Percentiles rank a stretch among this genome's conserved stretches.
Conservation (phyloP, 2,888 invertebrate species). For the Polyommatus icarus region DNA sequence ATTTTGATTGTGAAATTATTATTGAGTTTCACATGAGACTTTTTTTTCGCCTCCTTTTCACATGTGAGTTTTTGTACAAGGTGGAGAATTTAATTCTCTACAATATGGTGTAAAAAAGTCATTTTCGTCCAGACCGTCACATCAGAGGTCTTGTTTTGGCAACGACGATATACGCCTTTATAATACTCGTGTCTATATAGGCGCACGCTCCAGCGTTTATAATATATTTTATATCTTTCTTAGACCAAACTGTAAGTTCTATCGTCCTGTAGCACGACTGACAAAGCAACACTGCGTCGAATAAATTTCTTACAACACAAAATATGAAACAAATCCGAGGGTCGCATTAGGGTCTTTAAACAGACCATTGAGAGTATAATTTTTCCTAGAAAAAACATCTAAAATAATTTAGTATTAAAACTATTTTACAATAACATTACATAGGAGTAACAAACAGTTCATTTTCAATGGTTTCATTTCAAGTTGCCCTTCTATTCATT, state of each 20-base stretch:
- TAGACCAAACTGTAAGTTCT: not conserved
- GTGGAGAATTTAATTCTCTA: too few species aligned
- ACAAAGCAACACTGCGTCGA: conserved; percentile 29
- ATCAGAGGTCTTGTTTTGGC: too few species aligned
- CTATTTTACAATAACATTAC: conserved; percentile 47
- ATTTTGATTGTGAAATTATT: too few species aligned
- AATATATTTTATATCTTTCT: not conserved
- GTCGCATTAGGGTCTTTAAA: conserved; percentile 60
- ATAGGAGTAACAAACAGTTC: conserved; percentile 38
- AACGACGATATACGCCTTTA: not conserved
- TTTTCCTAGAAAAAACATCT: conserved; percentile 67
- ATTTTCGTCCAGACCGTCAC: too few species aligned
- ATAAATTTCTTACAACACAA: conserved; percentile 27
- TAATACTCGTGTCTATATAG: not conserved
- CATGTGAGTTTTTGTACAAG: too few species aligned
- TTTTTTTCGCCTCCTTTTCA: too few species aligned
- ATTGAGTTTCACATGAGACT: too few species aligned
- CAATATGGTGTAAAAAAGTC: too few species aligned
- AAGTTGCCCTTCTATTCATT: conserved; percentile 18
- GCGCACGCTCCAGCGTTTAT: not conserved
- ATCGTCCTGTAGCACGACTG: not conserved
- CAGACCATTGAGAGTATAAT: conserved; percentile 60
- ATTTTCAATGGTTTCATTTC: conserved; percentile 23
- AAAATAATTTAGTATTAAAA: conserved; percentile 56
- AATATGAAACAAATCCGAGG: conserved; percentile 31